These are phyloP conservation scores for Sturnira hondurensis DNA, from an alignment of 2,113 vertebrate genomes.

Conservation along the genomic window DNA sequence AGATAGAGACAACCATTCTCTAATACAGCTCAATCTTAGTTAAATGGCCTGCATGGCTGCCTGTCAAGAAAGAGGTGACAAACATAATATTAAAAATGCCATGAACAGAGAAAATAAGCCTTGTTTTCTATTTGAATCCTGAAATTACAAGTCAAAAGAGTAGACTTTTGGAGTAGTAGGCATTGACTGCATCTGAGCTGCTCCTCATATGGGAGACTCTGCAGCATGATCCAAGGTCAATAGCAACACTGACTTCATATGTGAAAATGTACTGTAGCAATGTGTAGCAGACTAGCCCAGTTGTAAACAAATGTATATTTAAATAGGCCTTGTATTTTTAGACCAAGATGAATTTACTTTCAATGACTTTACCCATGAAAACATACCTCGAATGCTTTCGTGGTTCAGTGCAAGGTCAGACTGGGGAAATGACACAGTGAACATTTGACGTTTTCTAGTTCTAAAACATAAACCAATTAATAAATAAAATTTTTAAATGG, in stretches of 20 bases:
- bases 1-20: not conserved
- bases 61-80: not conserved
- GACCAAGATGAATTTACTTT: conserved; percentile 9
- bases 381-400: conserved; percentile 71
- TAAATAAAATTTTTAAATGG: conserved; percentile 19
- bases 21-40: not conserved
- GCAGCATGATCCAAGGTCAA: not conserved
- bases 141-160: not conserved
- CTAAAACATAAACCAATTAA: conserved; percentile 46
- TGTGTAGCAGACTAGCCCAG: not conserved
- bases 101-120: not conserved
- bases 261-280: not conserved
- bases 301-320: not conserved
- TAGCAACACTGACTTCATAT: not conserved
- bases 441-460: conserved; percentile 20
- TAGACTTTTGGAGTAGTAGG: not conserved
- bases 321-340: conserved; percentile 10
- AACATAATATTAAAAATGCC: not conserved
- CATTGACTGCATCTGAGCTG: not conserved
- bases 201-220: not conserved
- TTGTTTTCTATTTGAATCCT: not conserved
- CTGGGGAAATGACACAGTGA: conserved; percentile 37
- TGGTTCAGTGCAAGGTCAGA: conserved; percentile 12
- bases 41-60: not conserved
- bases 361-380: not conserved